Evolutionary conservation across 2,888 invertebrate species (phyloP), one percentile per base, ranked within the genome.

Genomic region (Patella pellucida): DNA sequence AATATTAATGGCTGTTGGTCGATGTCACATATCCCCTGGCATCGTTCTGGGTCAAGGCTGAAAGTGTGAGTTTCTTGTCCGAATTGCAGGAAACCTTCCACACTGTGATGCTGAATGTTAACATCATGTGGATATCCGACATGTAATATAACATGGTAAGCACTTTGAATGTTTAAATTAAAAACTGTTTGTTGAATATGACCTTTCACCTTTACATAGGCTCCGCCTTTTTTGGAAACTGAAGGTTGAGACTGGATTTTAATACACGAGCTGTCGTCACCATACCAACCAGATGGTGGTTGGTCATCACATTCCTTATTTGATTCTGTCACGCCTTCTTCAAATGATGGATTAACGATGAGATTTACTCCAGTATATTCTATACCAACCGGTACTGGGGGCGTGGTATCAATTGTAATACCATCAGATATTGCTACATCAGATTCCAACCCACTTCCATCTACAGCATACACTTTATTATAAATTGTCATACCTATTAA

Each of bases 341-440:
- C 81, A 76, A 82, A 82, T 11, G 82, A 82, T 9, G 81, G 82
- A 72, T 82, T 81, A 3, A 52, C 12, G 0, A 81, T n/a, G 7
- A 82, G 31, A 71, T 83, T 82, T 2, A 62, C 52, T 1, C 74
- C 78, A 3, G 56, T 23, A 68, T 82, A 79, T 7, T 76, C 52
- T 12, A 79, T 73, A 72, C 71, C 68, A 5, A 76, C 52, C 19
- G 76, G 70, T 3, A 52, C 67, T 19, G 85, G 84, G 19, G 83
- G 78, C 1, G 84, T 79, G 5, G 71, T 75, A 70, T 85, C 85
- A 23, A 84, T 62, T 0, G 70, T 76, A 3, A 84, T 79, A 12
- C 85, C 85, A 75, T 85, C 80, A 12, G 85, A 85, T 16, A 80
- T 78, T 16, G 69, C 78, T 52, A 77, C 79, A 16, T 62, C 41